phyloP scores from a whole-genome alignment of 2,113 vertebrate genomes.

The Oryzias woworae region DNA sequence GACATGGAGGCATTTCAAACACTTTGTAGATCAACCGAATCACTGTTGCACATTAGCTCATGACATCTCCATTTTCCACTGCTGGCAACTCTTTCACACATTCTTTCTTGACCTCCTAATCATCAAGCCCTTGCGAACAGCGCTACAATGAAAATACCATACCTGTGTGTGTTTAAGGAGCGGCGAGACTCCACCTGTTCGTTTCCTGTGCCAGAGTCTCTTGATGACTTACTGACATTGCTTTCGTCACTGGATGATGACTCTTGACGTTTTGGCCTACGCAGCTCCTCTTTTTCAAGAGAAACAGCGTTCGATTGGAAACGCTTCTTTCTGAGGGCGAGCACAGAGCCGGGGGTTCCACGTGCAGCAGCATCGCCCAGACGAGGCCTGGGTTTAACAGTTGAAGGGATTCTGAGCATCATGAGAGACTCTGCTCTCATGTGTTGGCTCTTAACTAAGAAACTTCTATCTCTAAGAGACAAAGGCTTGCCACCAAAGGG shows the following conservation, averaged over 20 bases:
- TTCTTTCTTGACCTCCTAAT: conserved; percentile 75
- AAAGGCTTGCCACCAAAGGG: conserved; percentile 70
- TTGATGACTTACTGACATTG: conserved; percentile 56
- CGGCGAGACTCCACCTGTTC: conserved; percentile 79
- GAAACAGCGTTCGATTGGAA: conserved; percentile 59
- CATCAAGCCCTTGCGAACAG: conserved; percentile 79
- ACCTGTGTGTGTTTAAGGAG: conserved; percentile 78
- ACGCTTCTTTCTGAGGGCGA: conserved; percentile 67
- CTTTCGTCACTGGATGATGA: conserved; percentile 56
- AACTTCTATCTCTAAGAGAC: conserved; percentile 74
- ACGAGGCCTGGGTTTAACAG: conserved; percentile 34
- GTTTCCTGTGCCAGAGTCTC: conserved; percentile 68
- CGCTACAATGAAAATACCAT: conserved; percentile 80
- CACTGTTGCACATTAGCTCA: conserved; percentile 55
- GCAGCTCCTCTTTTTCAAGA: conserved; percentile 53
- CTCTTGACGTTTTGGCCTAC: conserved; percentile 45
- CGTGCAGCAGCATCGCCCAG: conserved; percentile 18
- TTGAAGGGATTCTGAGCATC: conserved; percentile 61
- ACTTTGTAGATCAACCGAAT: conserved; percentile 44
- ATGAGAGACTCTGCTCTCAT: conserved; percentile 68
- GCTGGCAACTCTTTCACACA: conserved; percentile 70
- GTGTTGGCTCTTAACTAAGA: conserved; percentile 63
- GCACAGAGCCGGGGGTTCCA: conserved; percentile 41
- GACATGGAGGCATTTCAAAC: conserved; percentile 37
- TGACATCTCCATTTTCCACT: conserved; percentile 65